A percentile compares a stretch with the other conserved stretches of the same genome.
These are phyloP conservation scores for Coregonus sp. DNA, from an alignment of 2,797 vertebrate species.

Conservation along the genomic window DNA sequence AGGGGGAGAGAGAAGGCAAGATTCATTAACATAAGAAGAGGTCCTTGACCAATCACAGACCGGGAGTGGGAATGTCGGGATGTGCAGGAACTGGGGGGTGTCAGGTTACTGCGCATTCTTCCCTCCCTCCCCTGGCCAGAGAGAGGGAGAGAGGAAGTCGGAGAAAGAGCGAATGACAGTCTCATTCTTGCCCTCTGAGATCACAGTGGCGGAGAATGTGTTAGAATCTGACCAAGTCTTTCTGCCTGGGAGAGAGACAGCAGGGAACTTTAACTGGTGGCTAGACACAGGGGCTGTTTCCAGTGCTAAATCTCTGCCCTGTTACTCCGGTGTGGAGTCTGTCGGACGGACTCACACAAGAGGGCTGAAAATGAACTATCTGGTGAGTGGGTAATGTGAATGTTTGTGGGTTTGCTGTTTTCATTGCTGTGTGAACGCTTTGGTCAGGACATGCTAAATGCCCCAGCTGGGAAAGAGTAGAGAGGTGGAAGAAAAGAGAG, in stretches of 20 bases:
- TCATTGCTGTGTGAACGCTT: conserved; percentile 37
- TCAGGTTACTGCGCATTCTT: conserved; percentile 56
- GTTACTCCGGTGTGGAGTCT: conserved; percentile 49
- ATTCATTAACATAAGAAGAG: conserved; percentile 60
- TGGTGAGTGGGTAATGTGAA: conserved; percentile 53
- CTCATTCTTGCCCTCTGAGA: conserved; percentile 79
- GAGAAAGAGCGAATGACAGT: conserved; percentile 42
- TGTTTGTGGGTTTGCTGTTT: conserved; percentile 33
- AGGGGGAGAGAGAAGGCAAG: conserved; percentile 42
- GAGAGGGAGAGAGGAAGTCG: conserved; percentile 31
- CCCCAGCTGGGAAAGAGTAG: conserved; percentile 33
- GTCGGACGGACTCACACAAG: conserved; percentile 38
- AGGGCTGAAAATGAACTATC: conserved; percentile 65
- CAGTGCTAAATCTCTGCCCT: conserved; percentile 37
- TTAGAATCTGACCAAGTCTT: conserved; percentile 53
- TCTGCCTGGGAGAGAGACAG: conserved; percentile 23
- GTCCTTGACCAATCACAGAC: conserved; percentile 46
- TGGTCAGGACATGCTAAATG: conserved; percentile 31
- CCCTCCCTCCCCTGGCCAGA: conserved; percentile 43
- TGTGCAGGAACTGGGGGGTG: conserved; percentile 52
- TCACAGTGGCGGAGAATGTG: conserved; percentile 75
- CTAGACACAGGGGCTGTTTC: conserved; percentile 17
- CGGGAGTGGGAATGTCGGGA: conserved; percentile 53
- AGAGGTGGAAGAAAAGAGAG: conserved; percentile 17
- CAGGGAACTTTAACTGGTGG: conserved; percentile 31